phyloP scores from a whole-genome alignment of 2,113 vertebrate genomes.

The human (Homo sapiens) region DNA sequence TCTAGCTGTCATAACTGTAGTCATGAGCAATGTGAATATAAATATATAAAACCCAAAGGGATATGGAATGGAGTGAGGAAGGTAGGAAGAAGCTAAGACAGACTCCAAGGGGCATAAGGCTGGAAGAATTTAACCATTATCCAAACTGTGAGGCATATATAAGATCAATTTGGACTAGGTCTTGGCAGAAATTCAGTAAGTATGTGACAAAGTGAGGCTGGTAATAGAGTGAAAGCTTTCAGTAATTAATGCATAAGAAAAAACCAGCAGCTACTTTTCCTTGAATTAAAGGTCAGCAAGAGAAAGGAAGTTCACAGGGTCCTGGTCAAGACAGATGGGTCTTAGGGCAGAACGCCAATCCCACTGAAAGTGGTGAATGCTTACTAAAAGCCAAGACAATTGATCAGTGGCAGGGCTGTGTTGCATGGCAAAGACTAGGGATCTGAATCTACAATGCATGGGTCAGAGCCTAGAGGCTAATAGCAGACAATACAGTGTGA shows the following conservation, averaged over 20 bases:
- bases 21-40: background rate
- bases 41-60: background rate
- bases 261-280: background rate
- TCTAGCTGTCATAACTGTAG: background rate
- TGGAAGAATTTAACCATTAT: background rate
- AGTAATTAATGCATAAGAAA: background rate
- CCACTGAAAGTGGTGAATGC: background rate
- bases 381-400: background rate
- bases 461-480: rapidly evolving
- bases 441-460: background rate
- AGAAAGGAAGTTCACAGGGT: too few species aligned
- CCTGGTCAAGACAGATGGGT: background rate
- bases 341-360: background rate
- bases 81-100: background rate
- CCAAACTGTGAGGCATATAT: background rate
- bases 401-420: background rate
- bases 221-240: background rate
- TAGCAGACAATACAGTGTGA: rapidly evolving
- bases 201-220: background rate
- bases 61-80: background rate
- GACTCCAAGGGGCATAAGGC: background rate
- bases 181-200: background rate
- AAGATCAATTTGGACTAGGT: background rate
- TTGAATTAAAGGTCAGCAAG: background rate
- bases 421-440: background rate